Evolutionary conservation across 1,140 invertebrate genomes (phyloP), one percentile per base, ranked within the genome.

Genomic region (Andricus grossulariae): DNA sequence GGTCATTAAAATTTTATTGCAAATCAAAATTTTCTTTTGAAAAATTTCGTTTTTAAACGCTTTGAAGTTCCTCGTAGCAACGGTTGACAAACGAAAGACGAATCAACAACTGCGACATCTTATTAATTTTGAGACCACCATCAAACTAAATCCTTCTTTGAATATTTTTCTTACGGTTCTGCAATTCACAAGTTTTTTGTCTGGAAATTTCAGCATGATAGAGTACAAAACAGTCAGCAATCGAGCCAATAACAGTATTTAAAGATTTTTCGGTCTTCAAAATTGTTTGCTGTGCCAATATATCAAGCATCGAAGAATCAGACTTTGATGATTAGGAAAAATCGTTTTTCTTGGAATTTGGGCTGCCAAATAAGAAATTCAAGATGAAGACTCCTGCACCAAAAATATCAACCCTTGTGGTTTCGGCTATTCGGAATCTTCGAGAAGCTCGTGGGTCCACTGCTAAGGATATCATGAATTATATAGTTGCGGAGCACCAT

Each of bases 381-480:
- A 82, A 80, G 51, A 87, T 85, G 52, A 88, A 81, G 39, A 82
- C 71, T n/a, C 25, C 78, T 12, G 11, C 72, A 1, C 87, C 85
- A 3, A 91, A 88, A 51, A 89, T 89, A 81, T 86, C 88, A 18
- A 78, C 84, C 25, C 80, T 89, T 0, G 87, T 90, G 11, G 86
- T 89, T 16, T 84, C 83, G 10, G 90, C 90, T 0, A 88, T 91
- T 55, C 81, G 84, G 60, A 88, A 88, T 72, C 84, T 91, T 4
- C 79, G 87, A 3, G 88, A 89, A n/a, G 75, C 75, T 16, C 85
- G 84, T 0, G 90, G 90, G 7, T 91, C 90, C 4, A 89, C 88
- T 5, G 76, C 85, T 1, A 89, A 87, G 74, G 88, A 91, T 51
- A 91, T 91, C 60, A 83, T 90, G 78, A 90, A 82, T 77, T 90